These are phyloP conservation scores for Cepaea nemoralis DNA, from an alignment of 1,140 invertebrate genomes.

Conservation along the genomic window DNA sequence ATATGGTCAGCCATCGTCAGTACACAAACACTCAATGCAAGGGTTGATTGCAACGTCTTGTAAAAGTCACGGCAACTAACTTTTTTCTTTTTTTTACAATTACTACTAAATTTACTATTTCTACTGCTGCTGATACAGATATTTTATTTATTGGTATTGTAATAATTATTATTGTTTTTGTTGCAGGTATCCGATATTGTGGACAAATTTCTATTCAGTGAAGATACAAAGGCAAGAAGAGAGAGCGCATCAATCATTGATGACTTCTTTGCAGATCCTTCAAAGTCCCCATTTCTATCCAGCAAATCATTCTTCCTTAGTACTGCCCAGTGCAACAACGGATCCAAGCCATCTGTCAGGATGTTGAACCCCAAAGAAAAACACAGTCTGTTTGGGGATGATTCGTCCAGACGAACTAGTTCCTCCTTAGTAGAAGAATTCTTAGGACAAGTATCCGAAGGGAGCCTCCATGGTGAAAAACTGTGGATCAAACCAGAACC, in stretches of 20 bases:
- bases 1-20: too few relatives aligned
- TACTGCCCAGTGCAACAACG: slow-evolving; percentile 5
- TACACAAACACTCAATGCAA: too few relatives aligned
- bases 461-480: not conserved
- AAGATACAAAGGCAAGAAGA: slow-evolving; percentile 71
- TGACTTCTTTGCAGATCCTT: slow-evolving; percentile 76
- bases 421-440: slow-evolving; percentile 80
- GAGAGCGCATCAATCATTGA: slow-evolving; percentile 79
- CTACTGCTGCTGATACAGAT: too few relatives aligned
- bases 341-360: not conserved
- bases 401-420: slow-evolving; percentile 75
- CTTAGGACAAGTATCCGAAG: slow-evolving; percentile 70
- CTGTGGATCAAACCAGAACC: slow-evolving; percentile 50
- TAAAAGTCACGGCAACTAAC: too few relatives aligned
- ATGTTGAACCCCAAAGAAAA: slow-evolving; percentile 44
- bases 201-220: slow-evolving; percentile 35
- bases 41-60: too few relatives aligned
- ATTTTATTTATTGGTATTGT: too few relatives aligned
- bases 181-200: slow-evolving; percentile 19
- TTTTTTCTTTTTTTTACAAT: too few relatives aligned
- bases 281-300: slow-evolving; percentile 22
- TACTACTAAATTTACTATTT: too few relatives aligned
- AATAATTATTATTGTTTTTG: not conserved
- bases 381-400: slow-evolving; percentile 38
- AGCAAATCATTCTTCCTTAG: slow-evolving; percentile 21